Evolutionary conservation across 2,888 invertebrate genomes (phyloP).

Genomic region (Folsomia manolachei): DNA sequence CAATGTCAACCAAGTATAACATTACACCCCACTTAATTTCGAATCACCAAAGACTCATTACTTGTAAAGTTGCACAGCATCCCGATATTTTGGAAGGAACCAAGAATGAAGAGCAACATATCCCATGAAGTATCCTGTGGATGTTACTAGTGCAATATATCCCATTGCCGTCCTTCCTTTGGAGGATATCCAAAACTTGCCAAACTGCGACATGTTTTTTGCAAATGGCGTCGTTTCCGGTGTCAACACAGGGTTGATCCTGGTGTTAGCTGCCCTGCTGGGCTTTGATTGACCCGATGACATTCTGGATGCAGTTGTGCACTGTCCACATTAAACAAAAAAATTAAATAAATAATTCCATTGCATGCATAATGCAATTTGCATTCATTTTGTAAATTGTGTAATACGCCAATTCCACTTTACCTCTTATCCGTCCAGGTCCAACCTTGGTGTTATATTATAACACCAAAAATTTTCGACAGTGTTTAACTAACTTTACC

Average conservation of each 20-base stretch:
- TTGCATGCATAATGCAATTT: too few species aligned
- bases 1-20: background rate
- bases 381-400: too few species aligned
- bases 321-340: too few species aligned
- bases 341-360: too few species aligned
- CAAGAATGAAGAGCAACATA: constrained; percentile 65
- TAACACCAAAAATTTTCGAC: too few species aligned
- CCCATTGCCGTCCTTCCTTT: constrained; percentile 18
- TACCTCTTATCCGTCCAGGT: too few species aligned
- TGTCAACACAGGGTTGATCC: too few species aligned
- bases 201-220: constrained; percentile 13
- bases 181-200: constrained; percentile 19
- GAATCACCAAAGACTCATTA: constrained; percentile 53
- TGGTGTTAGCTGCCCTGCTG: too few species aligned
- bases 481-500: too few species aligned
- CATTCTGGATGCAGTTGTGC: too few species aligned
- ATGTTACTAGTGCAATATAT: background rate
- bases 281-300: constrained; percentile 4
- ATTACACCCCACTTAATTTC: background rate
- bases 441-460: too few species aligned
- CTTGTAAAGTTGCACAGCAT: constrained; percentile 66
- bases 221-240: background rate
- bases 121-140: constrained; percentile 46
- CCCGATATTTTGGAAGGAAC: constrained; percentile 62
- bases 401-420: too few species aligned